These are phyloP conservation scores for Amphibalanus amphitrite DNA, from an alignment of 1,140 invertebrate genomes.

Conservation along the genomic window DNA sequence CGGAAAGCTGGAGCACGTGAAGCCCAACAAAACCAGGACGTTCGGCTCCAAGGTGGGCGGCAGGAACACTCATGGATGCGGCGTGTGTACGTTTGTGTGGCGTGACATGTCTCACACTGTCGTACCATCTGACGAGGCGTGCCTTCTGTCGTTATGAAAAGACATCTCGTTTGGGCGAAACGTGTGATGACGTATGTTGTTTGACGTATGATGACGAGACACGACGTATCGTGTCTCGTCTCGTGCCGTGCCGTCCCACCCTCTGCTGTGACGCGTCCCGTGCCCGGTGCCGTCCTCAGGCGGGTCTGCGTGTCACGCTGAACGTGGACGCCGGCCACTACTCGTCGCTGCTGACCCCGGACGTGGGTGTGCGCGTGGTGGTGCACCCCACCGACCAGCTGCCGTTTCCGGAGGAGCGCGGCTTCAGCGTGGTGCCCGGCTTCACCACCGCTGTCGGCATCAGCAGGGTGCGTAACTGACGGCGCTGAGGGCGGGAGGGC, in stretches of 20 bases:
- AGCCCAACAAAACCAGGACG: slow-evolving; percentile 8
- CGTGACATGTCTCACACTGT: too few relatives aligned
- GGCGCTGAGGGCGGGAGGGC: too few relatives aligned
- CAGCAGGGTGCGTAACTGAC: slow-evolving; percentile 12
- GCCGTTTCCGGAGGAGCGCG: slow-evolving; percentile 28
- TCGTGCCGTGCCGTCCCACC: too few relatives aligned
- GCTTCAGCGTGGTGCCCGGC: slow-evolving; percentile 25
- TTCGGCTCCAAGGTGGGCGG: slow-evolving; percentile 12
- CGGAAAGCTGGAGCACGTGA: not conserved
- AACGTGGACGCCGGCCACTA: slow-evolving; percentile 26
- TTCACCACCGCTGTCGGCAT: slow-evolving; percentile 24
- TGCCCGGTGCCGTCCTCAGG: slow-evolving; percentile 6
- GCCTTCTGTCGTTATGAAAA: too few relatives aligned
- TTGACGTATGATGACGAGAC: too few relatives aligned
- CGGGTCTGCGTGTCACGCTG: slow-evolving; percentile 25
- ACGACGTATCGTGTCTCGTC: too few relatives aligned
- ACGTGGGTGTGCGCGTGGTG: slow-evolving; percentile 25
- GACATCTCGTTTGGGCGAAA: too few relatives aligned
- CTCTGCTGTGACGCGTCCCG: slow-evolving; percentile 4
- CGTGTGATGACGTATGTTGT: too few relatives aligned
- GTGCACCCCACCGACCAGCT: slow-evolving; percentile 24
- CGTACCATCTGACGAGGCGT: too few relatives aligned
- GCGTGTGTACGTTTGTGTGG: too few relatives aligned
- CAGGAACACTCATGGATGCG: too few relatives aligned
- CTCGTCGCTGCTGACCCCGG: slow-evolving; percentile 20